phyloP scores from a whole-genome alignment of 2,888 invertebrate genomes.

The Chrysolina oricalcia region DNA sequence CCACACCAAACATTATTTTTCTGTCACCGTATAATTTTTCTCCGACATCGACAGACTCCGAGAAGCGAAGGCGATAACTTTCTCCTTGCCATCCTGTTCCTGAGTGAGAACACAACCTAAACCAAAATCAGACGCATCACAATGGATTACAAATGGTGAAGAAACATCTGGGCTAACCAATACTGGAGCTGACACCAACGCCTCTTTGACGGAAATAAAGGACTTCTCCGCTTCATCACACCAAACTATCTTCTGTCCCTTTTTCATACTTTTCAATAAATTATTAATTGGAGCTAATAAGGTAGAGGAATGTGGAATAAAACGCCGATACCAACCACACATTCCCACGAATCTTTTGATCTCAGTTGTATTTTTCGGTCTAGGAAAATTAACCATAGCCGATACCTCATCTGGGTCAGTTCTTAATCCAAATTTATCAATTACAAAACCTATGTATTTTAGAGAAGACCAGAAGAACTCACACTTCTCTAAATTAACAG shows the following conservation, averaged over 20 bases:
- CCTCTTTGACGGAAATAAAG: too few relatives aligned
- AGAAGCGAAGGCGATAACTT: slow-evolving; percentile 7
- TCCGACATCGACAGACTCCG: background rate
- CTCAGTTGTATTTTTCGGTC: background rate
- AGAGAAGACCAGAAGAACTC: slow-evolving; percentile 36
- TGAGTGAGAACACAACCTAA: background rate
- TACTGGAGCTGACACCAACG: slow-evolving; percentile 1
- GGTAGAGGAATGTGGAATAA: background rate
- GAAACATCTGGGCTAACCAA: slow-evolving; percentile 1
- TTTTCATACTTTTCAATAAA: too few relatives aligned
- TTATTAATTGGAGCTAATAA: slow-evolving; percentile 10
- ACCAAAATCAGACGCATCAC: slow-evolving; percentile 3
- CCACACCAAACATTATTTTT: background rate
- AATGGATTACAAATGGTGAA: background rate
- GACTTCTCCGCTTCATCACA: too few relatives aligned
- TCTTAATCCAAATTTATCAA: slow-evolving; percentile 37
- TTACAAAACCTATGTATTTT: slow-evolving; percentile 43
- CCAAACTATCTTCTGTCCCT: too few relatives aligned
- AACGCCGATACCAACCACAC: background rate
- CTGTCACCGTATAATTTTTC: background rate
- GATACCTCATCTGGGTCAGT: slow-evolving; percentile 17
- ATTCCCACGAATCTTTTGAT: background rate
- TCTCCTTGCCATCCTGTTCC: background rate
- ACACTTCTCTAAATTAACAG: slow-evolving; percentile 44
- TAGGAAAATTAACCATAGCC: background rate